These are phyloP conservation scores for Melieria omissa DNA, from an alignment of 2,888 invertebrate genomes.

Conservation along the genomic window DNA sequence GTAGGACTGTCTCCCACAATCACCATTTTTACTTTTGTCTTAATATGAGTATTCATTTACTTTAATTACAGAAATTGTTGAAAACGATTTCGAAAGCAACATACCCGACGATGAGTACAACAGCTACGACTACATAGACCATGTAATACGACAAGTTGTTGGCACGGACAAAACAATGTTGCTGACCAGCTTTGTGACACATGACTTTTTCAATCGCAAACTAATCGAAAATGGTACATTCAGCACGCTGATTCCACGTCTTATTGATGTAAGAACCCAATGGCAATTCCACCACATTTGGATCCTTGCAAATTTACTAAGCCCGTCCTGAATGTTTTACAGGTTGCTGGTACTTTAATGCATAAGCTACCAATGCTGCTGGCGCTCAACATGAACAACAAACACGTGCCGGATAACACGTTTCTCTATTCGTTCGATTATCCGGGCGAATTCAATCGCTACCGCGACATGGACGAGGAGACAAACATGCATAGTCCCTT, in stretches of 20 bases:
- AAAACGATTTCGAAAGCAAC: constrained; percentile 59
- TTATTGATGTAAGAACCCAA: constrained; percentile 67
- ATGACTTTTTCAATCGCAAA: constrained; percentile 66
- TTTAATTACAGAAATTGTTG: constrained; percentile 56
- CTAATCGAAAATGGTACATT: constrained; percentile 67
- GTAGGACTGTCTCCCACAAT: constrained; percentile 32
- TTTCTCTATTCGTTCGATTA: constrained; percentile 70
- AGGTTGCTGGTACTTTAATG: constrained; percentile 68
- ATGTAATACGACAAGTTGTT: constrained; percentile 58
- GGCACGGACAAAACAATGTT: constrained; percentile 67
- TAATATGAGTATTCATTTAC: too few species aligned
- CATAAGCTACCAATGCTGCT: constrained; percentile 67
- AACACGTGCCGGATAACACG: constrained; percentile 61
- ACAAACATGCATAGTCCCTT: constrained; percentile 66
- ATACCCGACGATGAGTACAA: constrained; percentile 60
- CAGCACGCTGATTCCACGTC: constrained; percentile 65
- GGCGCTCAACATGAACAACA: constrained; percentile 65
- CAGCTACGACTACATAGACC: constrained; percentile 60
- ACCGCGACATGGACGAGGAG: constrained; percentile 64
- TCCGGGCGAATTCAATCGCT: constrained; percentile 65
- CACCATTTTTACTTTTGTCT: neutral
- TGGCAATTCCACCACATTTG: neutral
- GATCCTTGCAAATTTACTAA: neutral
- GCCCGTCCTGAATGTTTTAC: constrained; percentile 7
- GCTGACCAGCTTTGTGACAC: constrained; percentile 65